A percentile compares a stretch with the other conserved stretches of the same genome.
phyloP scores from a whole-genome alignment of 2,113 vertebrate genomes.

The Dendropsophus ebraccatus region DNA sequence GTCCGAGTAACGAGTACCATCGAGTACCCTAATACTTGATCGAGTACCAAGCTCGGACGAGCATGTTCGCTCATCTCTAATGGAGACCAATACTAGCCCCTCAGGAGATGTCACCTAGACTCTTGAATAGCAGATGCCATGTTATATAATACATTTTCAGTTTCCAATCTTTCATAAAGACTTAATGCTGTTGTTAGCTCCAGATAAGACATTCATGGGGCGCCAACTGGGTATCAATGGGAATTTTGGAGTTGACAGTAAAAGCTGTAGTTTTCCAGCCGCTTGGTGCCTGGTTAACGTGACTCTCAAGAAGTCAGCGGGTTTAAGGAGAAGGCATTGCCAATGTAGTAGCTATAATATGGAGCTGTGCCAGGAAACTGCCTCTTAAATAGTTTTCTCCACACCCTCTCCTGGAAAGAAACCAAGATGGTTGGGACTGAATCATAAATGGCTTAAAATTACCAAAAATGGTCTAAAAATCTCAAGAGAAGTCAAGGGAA shows the following conservation, averaged over 20 bases:
- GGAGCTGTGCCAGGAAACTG: background rate
- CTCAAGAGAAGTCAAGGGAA: background rate
- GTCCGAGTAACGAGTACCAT: too few relatives aligned
- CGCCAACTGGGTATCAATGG: background rate
- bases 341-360: background rate
- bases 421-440: background rate
- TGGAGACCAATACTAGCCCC: too few relatives aligned
- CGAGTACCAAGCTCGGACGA: too few relatives aligned
- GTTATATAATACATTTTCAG: too few relatives aligned
- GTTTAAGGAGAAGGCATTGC: constrained; percentile 14
- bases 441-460: background rate
- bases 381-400: background rate
- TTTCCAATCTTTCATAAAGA: too few relatives aligned
- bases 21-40: too few relatives aligned
- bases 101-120: too few relatives aligned
- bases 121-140: too few relatives aligned
- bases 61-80: too few relatives aligned
- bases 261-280: constrained; percentile 24
- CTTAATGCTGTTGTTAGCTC: too few relatives aligned
- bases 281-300: background rate
- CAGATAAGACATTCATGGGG: background rate
- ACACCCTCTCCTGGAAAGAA: constrained; percentile 20
- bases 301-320: constrained; percentile 12
- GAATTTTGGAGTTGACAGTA: background rate
- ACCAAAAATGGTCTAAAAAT: background rate